Evolutionary conservation across 1,140 invertebrate species (phyloP).

Genomic region (Drosophila sucinea): DNA sequence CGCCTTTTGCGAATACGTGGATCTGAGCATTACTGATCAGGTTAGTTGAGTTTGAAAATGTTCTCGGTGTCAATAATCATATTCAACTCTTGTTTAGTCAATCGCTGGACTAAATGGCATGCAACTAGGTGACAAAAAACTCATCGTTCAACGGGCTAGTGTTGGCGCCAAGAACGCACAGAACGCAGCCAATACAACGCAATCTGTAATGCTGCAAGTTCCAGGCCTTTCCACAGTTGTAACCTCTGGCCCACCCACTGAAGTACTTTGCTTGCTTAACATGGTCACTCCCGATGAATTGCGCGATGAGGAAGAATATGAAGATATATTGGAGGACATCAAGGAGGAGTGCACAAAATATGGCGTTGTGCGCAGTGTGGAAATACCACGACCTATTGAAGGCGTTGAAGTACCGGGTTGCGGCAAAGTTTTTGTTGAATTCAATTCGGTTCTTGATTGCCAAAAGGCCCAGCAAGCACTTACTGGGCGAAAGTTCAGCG

Average conservation of each 20-base stretch:
- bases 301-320: conserved; percentile 99
- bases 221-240: conserved; percentile 94
- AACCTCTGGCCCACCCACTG: conserved; percentile 95
- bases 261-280: conserved; percentile 98
- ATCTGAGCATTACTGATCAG: conserved; percentile 98
- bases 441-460: conserved; percentile 97
- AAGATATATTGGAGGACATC: conserved; percentile 99
- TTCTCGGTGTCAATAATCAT: neutral
- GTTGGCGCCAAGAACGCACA: conserved; percentile 97
- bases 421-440: conserved; percentile 99
- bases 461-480: conserved; percentile 99
- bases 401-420: conserved; percentile 98
- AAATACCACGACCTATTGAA: conserved; percentile 98
- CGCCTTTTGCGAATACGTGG: conserved; percentile 99
- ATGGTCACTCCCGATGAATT: conserved; percentile 99
- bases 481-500: conserved; percentile 99
- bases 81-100: conserved; percentile 86
- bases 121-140: conserved; percentile 99
- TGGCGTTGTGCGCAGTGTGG: conserved; percentile 96
- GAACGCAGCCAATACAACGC: conserved; percentile 88
- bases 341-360: conserved; percentile 99
- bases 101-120: conserved; percentile 99
- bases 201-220: conserved; percentile 89
- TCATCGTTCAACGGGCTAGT: conserved; percentile 98
- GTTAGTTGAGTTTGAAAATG: conserved; percentile 84